Evolutionary conservation across 2,888 invertebrate genomes (phyloP), one percentile per base, ranked within the genome.

Genomic region (Amphiduros pacificus): DNA sequence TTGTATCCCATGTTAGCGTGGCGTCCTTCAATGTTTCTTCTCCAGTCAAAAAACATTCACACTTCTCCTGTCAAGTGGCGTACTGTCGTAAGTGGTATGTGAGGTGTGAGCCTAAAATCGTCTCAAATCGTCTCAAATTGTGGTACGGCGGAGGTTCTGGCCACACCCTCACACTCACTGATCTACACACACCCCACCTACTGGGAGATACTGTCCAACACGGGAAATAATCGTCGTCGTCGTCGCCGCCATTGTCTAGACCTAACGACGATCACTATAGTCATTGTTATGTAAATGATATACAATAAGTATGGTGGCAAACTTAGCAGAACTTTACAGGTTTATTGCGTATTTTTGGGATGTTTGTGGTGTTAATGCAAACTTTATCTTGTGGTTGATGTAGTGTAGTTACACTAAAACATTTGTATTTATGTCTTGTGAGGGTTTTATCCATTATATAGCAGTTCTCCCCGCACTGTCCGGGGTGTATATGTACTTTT

Each of bases 1-100:
- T n/a, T 59, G 58, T 59, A 41, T 51, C 59, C 41, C 26, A 40
- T 59, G 59, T 59, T 53, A 40, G 32, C 51, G 59, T 59, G 59
- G 51, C 52, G 53, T 59, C 53, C 59, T 52, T 59, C 51, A 27
- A 32, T 41, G 27, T 44, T 36, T 27, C 59, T 59, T 52, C 59
- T 59, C 53, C 59, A 41, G 40, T 36, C 50, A 31, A 28, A 28
- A 48, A 24, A 11, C 4, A 14, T 26, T 6, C 9, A 51, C 3
- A 51, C 26, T 22, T 27, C 27, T 22, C 51, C 51, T 51, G 51
- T 51, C 51, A 51, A 22, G 17, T 51, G 51, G 20, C 17, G 24
- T 24, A 17, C 24, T 51, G 51, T 51, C 51, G 36, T 36, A 36
- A 36, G 36, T 36, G 36, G 9, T 9, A 36, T 9, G 36, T 17